Conservation (phyloP, 2,113 vertebrate species). For the Chaetops frenatus region DNA sequence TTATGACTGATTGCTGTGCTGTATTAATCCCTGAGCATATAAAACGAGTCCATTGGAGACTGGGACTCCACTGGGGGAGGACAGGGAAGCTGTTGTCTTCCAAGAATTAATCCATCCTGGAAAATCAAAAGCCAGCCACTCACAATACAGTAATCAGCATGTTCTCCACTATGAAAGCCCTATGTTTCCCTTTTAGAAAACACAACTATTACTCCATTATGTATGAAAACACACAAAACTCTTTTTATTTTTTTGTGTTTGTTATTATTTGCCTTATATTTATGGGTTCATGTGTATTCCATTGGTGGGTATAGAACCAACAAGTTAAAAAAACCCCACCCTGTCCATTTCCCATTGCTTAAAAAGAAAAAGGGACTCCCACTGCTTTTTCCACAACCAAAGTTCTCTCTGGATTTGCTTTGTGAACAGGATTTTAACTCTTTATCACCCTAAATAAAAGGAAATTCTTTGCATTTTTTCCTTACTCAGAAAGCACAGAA, state of each 20-base stretch:
- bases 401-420: slow-evolving; percentile 6
- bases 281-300: slow-evolving; percentile 57
- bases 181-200: slow-evolving; percentile 75
- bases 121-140: slow-evolving; percentile 83
- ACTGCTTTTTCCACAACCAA: slow-evolving; percentile 40
- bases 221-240: slow-evolving; percentile 50
- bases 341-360: slow-evolving; percentile 64
- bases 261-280: slow-evolving; percentile 74
- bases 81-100: slow-evolving; percentile 80
- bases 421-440: slow-evolving; percentile 61
- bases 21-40: slow-evolving; percentile 78
- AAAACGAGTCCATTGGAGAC: slow-evolving; percentile 76
- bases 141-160: slow-evolving; percentile 86
- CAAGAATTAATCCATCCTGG: slow-evolving; percentile 71
- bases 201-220: slow-evolving; percentile 71
- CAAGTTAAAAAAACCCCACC: slow-evolving; percentile 43
- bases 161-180: slow-evolving; percentile 80
- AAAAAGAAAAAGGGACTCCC: slow-evolving; percentile 63
- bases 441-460: slow-evolving; percentile 14
- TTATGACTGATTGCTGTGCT: slow-evolving; percentile 75
- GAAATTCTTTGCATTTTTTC: not conserved
- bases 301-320: slow-evolving; percentile 49
- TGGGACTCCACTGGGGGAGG: slow-evolving; percentile 64
- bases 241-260: slow-evolving; percentile 66
- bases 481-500: not conserved